Conservation (phyloP, 2,888 invertebrate species). For the Dorcus hopei region DNA sequence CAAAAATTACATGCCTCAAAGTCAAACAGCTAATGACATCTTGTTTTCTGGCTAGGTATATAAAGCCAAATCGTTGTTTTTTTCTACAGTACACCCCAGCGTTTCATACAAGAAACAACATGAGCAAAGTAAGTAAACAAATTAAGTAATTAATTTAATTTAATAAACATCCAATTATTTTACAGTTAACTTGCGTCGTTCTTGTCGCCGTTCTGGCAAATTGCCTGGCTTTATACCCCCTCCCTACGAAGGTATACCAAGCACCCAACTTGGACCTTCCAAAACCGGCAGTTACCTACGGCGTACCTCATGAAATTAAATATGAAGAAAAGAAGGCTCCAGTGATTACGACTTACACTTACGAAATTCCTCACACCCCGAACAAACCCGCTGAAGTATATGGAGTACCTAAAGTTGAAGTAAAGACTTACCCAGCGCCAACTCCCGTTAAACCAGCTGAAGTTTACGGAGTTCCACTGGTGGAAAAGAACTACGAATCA, state of each 20-base stretch:
- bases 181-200: constrained; percentile 2
- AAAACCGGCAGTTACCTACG: not conserved
- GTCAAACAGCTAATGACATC: not conserved
- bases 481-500: too few relatives aligned
- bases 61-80: constrained; percentile 2
- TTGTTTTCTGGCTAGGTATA: constrained; percentile 4
- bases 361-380: not conserved
- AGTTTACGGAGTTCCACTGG: too few relatives aligned
- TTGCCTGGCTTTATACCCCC: constrained; percentile 1
- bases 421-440: constrained; percentile 2
- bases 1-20: not conserved
- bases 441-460: not conserved
- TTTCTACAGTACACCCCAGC: constrained; percentile 1
- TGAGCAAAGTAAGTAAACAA: constrained; percentile 4
- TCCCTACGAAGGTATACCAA: not conserved
- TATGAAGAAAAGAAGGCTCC: not conserved
- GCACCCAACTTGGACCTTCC: constrained; percentile 6
- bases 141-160: not conserved
- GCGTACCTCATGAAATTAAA: not conserved
- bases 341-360: not conserved
- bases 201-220: constrained; percentile 2
- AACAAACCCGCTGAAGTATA: not conserved
- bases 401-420: not conserved
- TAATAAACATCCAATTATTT: not conserved
- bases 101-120: not conserved